Percentiles rank a stretch among this genome's conserved stretches.
phyloP scores from a whole-genome alignment of 2,888 invertebrate genomes.

The Brachyptera risi region DNA sequence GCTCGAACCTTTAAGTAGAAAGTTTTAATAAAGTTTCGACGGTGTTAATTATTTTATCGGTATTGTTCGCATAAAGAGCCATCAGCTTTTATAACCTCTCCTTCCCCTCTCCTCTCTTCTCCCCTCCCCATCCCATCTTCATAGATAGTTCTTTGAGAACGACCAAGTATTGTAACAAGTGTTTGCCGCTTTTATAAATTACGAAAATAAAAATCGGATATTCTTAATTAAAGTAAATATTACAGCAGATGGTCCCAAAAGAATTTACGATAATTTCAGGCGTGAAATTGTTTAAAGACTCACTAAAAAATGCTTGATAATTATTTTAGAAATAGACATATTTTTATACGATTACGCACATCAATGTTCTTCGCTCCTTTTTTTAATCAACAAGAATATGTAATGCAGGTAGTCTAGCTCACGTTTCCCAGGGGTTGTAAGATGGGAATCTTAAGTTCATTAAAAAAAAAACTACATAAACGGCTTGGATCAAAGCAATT shows the following conservation, averaged over 20 bases:
- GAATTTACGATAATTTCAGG: not conserved
- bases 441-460: conserved; percentile 27
- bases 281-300: conserved; percentile 5
- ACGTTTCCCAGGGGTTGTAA: not conserved
- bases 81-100: conserved; percentile 13
- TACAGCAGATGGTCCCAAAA: conserved; percentile 10
- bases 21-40: conserved; percentile 15
- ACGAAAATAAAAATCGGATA: conserved; percentile 1
- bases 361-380: conserved; percentile 12
- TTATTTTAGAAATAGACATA: not conserved
- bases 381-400: conserved; percentile 27
- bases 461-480: conserved; percentile 26
- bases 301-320: conserved; percentile 2
- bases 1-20: not conserved
- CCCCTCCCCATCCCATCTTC: not conserved
- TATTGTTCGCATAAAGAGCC: conserved; percentile 20
- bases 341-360: conserved; percentile 19
- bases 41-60: conserved; percentile 25
- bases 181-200: not conserved
- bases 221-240: conserved; percentile 20
- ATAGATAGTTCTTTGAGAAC: not conserved
- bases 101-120: not conserved
- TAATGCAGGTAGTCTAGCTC: conserved; percentile 24
- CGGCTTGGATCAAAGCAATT: conserved; percentile 27
- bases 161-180: conserved; percentile 2